These are phyloP conservation scores for Holcopasites calliopsidis DNA, from an alignment of 1,140 invertebrate genomes.

Conservation along the genomic window DNA sequence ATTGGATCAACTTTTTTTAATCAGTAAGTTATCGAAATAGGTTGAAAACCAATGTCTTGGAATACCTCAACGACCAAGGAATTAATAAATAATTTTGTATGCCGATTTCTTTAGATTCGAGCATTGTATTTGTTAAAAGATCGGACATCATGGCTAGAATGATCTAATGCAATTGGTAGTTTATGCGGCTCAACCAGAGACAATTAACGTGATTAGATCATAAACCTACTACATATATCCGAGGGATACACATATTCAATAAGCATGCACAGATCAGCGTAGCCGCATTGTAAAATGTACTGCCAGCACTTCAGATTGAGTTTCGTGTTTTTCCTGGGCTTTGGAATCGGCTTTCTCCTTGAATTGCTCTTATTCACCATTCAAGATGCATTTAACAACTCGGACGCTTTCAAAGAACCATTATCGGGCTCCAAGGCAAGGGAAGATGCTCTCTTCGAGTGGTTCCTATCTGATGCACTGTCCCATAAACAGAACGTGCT, in stretches of 20 bases:
- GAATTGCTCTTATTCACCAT: constrained; percentile 40
- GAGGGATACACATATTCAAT: not conserved
- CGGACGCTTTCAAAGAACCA: constrained; percentile 2
- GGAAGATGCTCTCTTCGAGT: not conserved
- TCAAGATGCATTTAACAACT: constrained; percentile 20
- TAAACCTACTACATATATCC: not conserved
- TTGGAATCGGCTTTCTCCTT: constrained; percentile 58
- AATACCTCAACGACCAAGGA: no score
- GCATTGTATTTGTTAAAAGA: no score
- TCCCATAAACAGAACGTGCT: constrained; percentile 8
- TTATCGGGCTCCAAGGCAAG: not conserved
- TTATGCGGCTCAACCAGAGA: constrained; percentile 24
- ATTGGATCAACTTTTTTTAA: no score
- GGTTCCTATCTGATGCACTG: not conserved
- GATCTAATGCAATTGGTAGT: not conserved
- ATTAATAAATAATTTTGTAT: no score
- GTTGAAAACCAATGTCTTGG: no score
- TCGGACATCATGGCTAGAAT: not conserved
- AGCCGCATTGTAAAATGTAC: constrained; percentile 37
- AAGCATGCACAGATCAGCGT: not conserved
- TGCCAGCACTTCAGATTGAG: constrained; percentile 17
- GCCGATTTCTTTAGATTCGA: no score
- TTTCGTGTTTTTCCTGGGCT: constrained; percentile 55
- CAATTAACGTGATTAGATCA: constrained; percentile 27
- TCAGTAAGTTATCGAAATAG: no score